Base-by-base conservation (phyloP, 2,113 vertebrate species). In the Prionailurus bengalensis region DNA sequence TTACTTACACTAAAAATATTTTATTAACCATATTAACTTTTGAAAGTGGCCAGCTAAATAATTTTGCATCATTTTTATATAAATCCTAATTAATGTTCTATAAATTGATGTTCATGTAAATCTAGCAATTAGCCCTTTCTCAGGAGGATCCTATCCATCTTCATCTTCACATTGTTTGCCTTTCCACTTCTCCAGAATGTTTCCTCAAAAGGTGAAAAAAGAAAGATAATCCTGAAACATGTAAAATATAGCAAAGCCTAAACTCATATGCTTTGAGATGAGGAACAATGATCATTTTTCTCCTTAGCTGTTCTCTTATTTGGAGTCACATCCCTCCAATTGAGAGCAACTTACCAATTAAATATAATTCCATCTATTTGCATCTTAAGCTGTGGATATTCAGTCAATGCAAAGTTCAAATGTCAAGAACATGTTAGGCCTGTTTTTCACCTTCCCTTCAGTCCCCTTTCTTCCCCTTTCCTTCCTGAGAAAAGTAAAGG, bases 21-120 rank as follows among this genome's bases (percentile, higher is more conserved):
- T 86, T 83, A 95, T 84, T 85, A 91, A 66, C 4, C 45, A 66
- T 33, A 85, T 63, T 87, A 97, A 94, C 3, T 65, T 91, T 87
- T 74, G 80, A 73, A 82, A 89, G 58, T 80, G 5, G 21, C 51
- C 88, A 71, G 27, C 31, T 89, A 94, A 94, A 74, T 89, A 91
- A 86, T 89, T 91, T 89, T 89, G 85, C 15, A 70, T 82, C 85
- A 70, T 92, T 80, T 93, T 97, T 87, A 86, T 33, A 85, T 66
- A 84, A 76, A 76, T 89, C n/a, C 73, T 96, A 92, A 84, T 29
- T 68, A 36, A 63, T 71, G 16, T 66, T 95, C 36, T 87, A 58
- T 79, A 61, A 86, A 92, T 51, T 95, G 92, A 65, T 68, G 21
- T 82, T 31, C 27, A 78, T 11, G 6, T 55, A 89, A 55, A 70